Conservation (phyloP, 2,113 vertebrate genomes). For the Xenotilapia flavipinnis region DNA sequence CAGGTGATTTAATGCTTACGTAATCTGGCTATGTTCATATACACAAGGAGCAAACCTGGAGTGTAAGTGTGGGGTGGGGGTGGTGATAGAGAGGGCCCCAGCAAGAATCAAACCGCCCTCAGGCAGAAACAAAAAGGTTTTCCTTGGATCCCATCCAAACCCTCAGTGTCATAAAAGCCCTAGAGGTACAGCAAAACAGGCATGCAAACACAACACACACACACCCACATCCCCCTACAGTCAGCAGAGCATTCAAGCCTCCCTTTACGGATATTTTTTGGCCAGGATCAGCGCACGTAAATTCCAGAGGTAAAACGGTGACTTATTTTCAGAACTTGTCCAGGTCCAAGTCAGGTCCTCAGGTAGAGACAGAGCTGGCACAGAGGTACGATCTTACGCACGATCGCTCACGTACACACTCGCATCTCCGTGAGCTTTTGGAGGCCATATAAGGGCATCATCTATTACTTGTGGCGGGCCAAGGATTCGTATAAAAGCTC, state of each 20-base stretch:
- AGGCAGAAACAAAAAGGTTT: conserved; percentile 55
- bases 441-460: conserved; percentile 53
- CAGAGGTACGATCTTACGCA: not conserved
- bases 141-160: conserved; percentile 43
- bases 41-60: conserved; percentile 14
- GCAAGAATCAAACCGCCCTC: conserved; percentile 15
- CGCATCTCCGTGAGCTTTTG: not conserved
- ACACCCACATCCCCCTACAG: not conserved
- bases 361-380: conserved; percentile 15
- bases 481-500: conserved; percentile 39
- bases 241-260: conserved; percentile 3
- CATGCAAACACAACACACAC: not conserved
- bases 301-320: conserved; percentile 28
- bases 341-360: conserved; percentile 13
- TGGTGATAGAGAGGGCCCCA: not conserved
- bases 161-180: conserved; percentile 28
- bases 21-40: conserved; percentile 30
- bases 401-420: not conserved
- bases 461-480: conserved; percentile 22
- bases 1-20: conserved; percentile 42
- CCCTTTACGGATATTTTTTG: not conserved
- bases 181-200: not conserved
- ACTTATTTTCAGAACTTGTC: conserved; percentile 25
- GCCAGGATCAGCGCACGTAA: conserved; percentile 5
- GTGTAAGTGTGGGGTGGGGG: not conserved